Percentiles rank a stretch among this genome's conserved stretches.
phyloP scores from a whole-genome alignment of 2,113 vertebrate genomes.

The Coregonus clupeaformis region DNA sequence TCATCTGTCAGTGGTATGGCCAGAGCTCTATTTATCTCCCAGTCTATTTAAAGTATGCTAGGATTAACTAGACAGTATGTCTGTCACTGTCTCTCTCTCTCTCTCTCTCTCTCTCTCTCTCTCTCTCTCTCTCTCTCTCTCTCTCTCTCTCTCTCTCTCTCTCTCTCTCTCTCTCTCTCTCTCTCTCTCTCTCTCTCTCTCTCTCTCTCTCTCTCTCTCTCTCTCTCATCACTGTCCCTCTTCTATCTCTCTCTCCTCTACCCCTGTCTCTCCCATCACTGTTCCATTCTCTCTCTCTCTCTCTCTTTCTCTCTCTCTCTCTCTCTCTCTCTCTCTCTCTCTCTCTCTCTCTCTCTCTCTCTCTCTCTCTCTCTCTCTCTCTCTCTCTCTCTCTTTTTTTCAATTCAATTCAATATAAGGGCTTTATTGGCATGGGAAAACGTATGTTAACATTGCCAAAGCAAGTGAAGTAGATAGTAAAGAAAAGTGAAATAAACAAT shows the following conservation, averaged over 20 bases:
- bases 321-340: too few species aligned
- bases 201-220: neutral
- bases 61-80: neutral
- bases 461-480: too few species aligned
- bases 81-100: neutral
- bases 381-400: too few species aligned
- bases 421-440: too few species aligned
- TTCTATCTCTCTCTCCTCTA: too few species aligned
- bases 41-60: neutral
- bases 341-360: too few species aligned
- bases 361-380: too few species aligned
- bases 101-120: neutral
- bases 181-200: neutral
- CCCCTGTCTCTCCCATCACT: neutral
- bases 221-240: neutral
- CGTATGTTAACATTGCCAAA: too few species aligned
- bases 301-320: too few species aligned
- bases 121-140: neutral
- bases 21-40: neutral
- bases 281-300: neutral
- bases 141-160: neutral
- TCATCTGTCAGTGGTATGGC: neutral
- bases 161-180: neutral
- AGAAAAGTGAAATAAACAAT: too few species aligned
- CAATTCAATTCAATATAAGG: too few species aligned